phyloP scores from a whole-genome alignment of 2,888 invertebrate genomes.

The Diaperis boleti region DNA sequence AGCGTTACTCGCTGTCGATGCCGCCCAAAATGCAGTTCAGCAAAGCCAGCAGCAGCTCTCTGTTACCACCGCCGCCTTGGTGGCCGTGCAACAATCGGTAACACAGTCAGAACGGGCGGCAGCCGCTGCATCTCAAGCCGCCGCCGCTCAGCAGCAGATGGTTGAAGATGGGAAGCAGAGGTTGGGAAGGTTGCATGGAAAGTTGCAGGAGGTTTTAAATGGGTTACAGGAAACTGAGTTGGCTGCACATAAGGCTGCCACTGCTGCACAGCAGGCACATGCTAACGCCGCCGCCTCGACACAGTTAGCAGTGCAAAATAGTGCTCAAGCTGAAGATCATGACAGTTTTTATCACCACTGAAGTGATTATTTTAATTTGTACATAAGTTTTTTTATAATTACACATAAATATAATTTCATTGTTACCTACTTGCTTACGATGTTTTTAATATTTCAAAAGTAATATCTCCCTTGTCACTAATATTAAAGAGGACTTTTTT shows the following conservation, averaged over 20 bases:
- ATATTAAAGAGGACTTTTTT: too few species aligned
- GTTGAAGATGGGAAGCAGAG: conserved; percentile 76
- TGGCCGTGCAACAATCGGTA: conserved; percentile 68
- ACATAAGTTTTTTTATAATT: neutral
- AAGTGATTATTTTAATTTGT: neutral
- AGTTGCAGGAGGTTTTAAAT: conserved; percentile 73
- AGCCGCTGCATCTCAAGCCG: conserved; percentile 75
- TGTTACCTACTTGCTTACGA: neutral
- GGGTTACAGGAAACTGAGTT: conserved; percentile 79
- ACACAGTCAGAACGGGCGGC: conserved; percentile 78
- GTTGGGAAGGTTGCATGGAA: conserved; percentile 73
- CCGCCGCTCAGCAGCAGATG: conserved; percentile 80
- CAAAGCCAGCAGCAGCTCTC: conserved; percentile 76
- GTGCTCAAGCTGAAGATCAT: neutral
- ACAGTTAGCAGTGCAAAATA: conserved; percentile 55
- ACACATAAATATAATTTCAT: neutral
- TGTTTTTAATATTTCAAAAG: neutral
- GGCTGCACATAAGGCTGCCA: conserved; percentile 74
- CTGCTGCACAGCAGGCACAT: conserved; percentile 77
- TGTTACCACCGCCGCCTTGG: conserved; percentile 77
- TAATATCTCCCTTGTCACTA: neutral
- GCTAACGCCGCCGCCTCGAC: conserved; percentile 78
- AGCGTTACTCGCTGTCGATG: conserved; percentile 75
- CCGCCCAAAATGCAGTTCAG: conserved; percentile 77
- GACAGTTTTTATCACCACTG: neutral